Evolutionary conservation across 2,113 vertebrate species (phyloP), one percentile per base, ranked within the genome.

Genomic region (Thunnus maccoyii): DNA sequence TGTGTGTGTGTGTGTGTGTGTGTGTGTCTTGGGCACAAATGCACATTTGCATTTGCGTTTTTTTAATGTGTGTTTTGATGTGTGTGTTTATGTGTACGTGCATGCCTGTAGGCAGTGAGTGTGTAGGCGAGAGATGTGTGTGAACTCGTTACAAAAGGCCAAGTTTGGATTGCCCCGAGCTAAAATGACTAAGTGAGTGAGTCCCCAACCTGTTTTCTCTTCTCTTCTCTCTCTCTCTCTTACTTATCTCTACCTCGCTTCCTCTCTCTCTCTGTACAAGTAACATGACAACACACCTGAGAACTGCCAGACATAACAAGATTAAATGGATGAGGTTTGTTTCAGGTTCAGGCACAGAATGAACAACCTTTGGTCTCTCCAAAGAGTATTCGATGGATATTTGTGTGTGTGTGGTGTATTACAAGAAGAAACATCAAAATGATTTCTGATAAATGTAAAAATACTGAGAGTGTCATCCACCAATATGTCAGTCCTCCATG

Each of bases 151-250:
- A 55, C 16, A 72, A 57, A 41, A 66, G 47, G 65, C 32, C 66
- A 68, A 61, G 20, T 64, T 36, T 80, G 84, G 79, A 83, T 61
- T 22, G 73, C 72, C 65, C 25, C 3, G 0, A 67, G 76, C 44
- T 70, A 69, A 72, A 83, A 68, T 74, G 70, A 78, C 65, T 54
- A 48, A 64, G 36, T 48, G 71, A 44, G 22, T 48, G 71, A 44
- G 18, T 73, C 16, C 47, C 70, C 20, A 70, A 64, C 32, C 22
- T 57, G 32, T 64, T 62, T 44, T 61, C 74, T 72, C 30, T 13
- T 76, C 32, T 36, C 7, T 36, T 8, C 7, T 8, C 7, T 36
- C 7, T 44, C 36, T 22, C 47, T 41, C 30, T 22, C 22, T 22
- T 61, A 25, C 55, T 65, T 52, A 44, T 76, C 70, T 65, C 44